Base-by-base conservation (phyloP, 2,797 vertebrate genomes). In the Danionella dracula region DNA sequence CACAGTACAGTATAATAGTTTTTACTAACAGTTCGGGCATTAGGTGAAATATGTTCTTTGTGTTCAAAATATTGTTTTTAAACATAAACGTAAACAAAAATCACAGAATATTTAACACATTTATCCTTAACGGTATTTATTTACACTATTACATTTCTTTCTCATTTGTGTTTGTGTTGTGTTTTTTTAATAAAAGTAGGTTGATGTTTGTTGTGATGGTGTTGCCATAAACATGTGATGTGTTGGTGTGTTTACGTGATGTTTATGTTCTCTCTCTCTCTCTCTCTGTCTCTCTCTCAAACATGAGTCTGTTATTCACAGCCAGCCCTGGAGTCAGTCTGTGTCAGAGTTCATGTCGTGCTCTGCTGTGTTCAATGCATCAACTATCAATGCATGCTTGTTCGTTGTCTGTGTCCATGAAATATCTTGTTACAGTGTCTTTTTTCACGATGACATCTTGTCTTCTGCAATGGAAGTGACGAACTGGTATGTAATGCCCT, bases 361-460 rank as follows among this genome's bases (percentile, higher is more conserved):
- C 53, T 50, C 19, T 12, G 12, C 54, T 3, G 11, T 20, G 11
- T 53, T 53, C 15, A 9, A 48, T 41, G 19, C n/a, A 62, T 12
- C 40, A 46, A 40, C 44, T 53, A 40, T 70, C 11, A 48, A 37
- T 20, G 69, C 62, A 71, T 65, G 60, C 15, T 20, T 57, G 48
- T 50, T 66, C 27, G 42, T 23, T 51, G 27, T 74, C 62, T 23
- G 32, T 66, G 49, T 74, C 44, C 8, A 57, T 61, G 48, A 50
- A 55, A 45, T 70, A n/a, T 65, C 54, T 56, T 44, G 49, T 66
- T 70, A 38, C 23, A 65, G 60, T 61, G 61, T 59, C 13, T 63
- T 68, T 65, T 66, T 31, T 71, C 29, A 54, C 31, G 50, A 65
- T 21, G 41, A 20, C 37, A 23, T 53, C 6, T 42, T 67, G 57